A percentile compares a stretch with the other conserved stretches of the same genome.
These are phyloP conservation scores for Eleutherodactylus coqui DNA, from an alignment of 2,797 vertebrate species.

Conservation along the genomic window DNA sequence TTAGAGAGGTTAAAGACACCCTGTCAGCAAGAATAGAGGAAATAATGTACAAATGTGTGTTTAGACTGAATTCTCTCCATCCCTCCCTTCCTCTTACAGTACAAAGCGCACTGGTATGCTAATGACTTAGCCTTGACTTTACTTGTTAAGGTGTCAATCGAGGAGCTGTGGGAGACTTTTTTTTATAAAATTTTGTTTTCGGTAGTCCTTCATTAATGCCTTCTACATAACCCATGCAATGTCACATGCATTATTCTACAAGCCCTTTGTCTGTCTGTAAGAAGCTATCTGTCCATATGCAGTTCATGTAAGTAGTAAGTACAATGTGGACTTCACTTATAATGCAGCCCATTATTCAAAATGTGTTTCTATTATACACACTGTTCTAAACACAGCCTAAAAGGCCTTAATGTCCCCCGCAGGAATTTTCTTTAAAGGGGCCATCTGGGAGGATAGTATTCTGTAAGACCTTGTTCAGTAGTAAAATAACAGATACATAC, in stretches of 20 bases:
- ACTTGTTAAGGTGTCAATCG: not conserved
- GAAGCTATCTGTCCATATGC: not conserved
- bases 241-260: not conserved
- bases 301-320: not conserved
- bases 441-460: too few relatives aligned
- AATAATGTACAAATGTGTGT: not conserved
- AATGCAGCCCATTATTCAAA: not conserved
- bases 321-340: not conserved
- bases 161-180: not conserved
- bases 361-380: slow-evolving; percentile 11
- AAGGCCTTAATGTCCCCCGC: too few relatives aligned
- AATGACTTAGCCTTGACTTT: not conserved
- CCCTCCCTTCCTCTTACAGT: not conserved
- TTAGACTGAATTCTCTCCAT: not conserved
- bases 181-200: not conserved
- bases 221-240: not conserved
- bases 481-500: too few relatives aligned
- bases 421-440: too few relatives aligned
- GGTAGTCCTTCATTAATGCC: not conserved
- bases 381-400: slow-evolving; percentile 36
- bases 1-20: not conserved
- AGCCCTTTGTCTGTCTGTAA: not conserved
- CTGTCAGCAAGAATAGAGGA: not conserved
- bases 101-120: not conserved
- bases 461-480: too few relatives aligned